A percentile compares a stretch with the other conserved stretches of the same genome.
phyloP scores from a whole-genome alignment of 30 jellyfish, hydroid and myxozoan species.

The Aurelia aurita complex sp. Pacific region DNA sequence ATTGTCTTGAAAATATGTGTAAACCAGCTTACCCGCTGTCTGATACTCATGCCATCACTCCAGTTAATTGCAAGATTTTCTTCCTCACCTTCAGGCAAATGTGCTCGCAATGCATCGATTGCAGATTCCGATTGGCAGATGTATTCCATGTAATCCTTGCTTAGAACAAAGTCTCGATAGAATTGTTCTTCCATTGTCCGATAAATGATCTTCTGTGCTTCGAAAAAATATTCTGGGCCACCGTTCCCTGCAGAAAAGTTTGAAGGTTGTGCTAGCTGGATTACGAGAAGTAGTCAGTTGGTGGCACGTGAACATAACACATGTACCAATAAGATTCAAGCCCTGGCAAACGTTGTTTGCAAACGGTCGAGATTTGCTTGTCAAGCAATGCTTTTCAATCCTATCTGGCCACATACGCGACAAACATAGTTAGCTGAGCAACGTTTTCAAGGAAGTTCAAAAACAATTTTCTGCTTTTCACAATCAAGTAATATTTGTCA shows the following conservation, averaged over 20 bases:
- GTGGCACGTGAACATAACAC: too few species aligned
- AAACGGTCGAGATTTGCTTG: too few species aligned
- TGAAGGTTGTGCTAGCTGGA: neutral
- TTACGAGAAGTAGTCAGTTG: too few species aligned
- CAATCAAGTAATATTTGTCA: too few species aligned
- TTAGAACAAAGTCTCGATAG: slow-evolving; percentile 91
- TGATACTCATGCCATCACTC: slow-evolving; percentile 90
- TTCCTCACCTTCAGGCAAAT: slow-evolving; percentile 74
- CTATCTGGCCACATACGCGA: too few species aligned
- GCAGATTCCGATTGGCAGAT: slow-evolving; percentile 98
- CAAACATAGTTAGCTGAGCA: too few species aligned
- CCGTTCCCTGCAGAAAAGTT: slow-evolving; percentile 63
- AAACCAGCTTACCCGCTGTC: slow-evolving; percentile 71
- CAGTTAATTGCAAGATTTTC: slow-evolving; percentile 78
- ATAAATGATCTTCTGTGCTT: slow-evolving; percentile 86
- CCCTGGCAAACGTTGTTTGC: too few species aligned
- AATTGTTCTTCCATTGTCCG: slow-evolving; percentile 78
- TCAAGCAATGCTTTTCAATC: too few species aligned
- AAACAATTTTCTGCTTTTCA: too few species aligned
- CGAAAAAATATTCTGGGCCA: slow-evolving; percentile 85
- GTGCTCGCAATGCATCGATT: slow-evolving; percentile 91
- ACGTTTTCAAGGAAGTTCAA: too few species aligned
- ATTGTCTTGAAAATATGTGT: too few species aligned
- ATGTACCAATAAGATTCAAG: too few species aligned
- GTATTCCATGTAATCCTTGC: slow-evolving; percentile 92